Evolutionary conservation across 2,888 invertebrate species (phyloP), one percentile per base, ranked within the genome.

Genomic region (Amphipyra tragopoginis): DNA sequence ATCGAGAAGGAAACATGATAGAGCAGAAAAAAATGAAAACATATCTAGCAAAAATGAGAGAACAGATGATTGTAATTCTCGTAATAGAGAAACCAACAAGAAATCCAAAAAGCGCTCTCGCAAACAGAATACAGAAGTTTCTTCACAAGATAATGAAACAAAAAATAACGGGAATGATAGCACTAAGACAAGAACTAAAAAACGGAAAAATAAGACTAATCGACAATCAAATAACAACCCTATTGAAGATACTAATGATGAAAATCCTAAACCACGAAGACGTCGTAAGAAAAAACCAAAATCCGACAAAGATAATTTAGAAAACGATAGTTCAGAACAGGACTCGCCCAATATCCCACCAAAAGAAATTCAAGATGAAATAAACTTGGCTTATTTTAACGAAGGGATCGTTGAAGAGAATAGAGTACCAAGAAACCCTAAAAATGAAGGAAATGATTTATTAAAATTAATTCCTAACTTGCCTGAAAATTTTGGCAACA

Each of bases 331-430:
- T 61, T 58, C 72, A n/a, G 63, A 61, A 64, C 49, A 69, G 54
- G 14, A 10, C 42, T 51, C 14, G 0, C n/a, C 11, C 7, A 51
- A 42, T 36, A 5, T 14, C 43, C 50, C 42, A n/a, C 34, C 68
- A 33, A 75, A 51, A 15, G 64, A 72, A 39, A 70, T 72, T 36
- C 54, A 69, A 29, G 65, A 64, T 14, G 56, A 34, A 21, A 15
- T 71, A 38, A 62, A 78, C 48, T 42, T 73, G 5, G 70, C 56
- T 29, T 45, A 70, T 47, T 52, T 68, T 43, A 45, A 36, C 3
- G 69, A 75, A 58, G 68, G 68, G 21, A 53, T 47, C 2, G 45
- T 40, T 21, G 70, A 78, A 54, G 71, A 78, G 14, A 63, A 72
- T 11, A 67, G 77, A 54, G 21, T 58, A 9, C 53, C 72, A 5